Percentiles rank a stretch among this genome's conserved stretches.
These are phyloP conservation scores for Sarotherodon lohbergeri DNA, from an alignment of 2,113 vertebrate genomes.

Conservation along the genomic window DNA sequence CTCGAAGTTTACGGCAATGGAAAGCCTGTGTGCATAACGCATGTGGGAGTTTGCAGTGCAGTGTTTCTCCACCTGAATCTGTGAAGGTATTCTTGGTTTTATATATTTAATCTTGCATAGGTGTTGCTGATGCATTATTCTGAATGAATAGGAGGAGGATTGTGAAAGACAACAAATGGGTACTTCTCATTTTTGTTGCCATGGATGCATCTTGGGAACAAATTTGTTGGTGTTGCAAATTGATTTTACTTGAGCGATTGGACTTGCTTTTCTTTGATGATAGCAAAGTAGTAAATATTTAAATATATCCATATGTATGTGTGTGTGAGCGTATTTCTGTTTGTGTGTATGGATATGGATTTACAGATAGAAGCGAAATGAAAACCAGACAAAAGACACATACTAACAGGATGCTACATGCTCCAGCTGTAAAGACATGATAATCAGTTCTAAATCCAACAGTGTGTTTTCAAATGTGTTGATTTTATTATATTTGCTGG, in stretches of 20 bases:
- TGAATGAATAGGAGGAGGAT: not conserved
- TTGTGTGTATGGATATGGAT: not conserved
- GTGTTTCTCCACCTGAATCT: not conserved
- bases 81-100: not conserved
- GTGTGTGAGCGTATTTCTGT: not conserved
- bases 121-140: not conserved
- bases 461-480: not conserved
- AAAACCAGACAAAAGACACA: not conserved
- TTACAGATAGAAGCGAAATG: not conserved
- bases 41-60: not conserved
- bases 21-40: not conserved
- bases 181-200: not conserved
- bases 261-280: not conserved
- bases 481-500: not conserved
- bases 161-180: not conserved
- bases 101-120: not conserved
- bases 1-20: not conserved
- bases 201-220: not conserved
- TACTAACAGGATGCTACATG: not conserved
- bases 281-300: not conserved
- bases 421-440: not conserved
- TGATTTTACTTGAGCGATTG: not conserved
- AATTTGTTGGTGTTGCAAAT: not conserved
- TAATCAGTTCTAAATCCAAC: not conserved
- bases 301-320: not conserved